Percentiles rank a stretch among this genome's conserved stretches.
These are phyloP conservation scores for Pectinophora gossypiella DNA, from an alignment of 1,140 invertebrate genomes.

Conservation along the genomic window DNA sequence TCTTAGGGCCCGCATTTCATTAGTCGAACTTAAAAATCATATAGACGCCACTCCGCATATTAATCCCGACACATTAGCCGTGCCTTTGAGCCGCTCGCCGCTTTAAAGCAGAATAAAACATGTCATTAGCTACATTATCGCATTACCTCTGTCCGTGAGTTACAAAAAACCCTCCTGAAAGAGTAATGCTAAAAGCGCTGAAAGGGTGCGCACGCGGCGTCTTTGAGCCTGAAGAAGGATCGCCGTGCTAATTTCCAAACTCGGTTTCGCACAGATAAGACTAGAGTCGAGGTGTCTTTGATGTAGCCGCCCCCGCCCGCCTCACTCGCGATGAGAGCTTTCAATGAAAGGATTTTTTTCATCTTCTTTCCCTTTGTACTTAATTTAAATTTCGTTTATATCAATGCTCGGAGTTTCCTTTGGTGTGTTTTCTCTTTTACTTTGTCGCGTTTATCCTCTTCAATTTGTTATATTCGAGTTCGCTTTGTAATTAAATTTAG, in stretches of 20 bases:
- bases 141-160: not conserved
- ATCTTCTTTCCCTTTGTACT: constrained; percentile 73
- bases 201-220: constrained; percentile 61
- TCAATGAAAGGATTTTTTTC: constrained; percentile 75
- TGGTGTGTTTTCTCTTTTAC: constrained; percentile 72
- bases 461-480: constrained; percentile 71
- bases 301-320: constrained; percentile 64
- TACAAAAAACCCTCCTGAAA: not conserved
- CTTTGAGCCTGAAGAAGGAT: constrained; percentile 48
- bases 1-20: not conserved
- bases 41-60: not conserved
- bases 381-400: constrained; percentile 76
- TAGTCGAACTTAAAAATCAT: not conserved
- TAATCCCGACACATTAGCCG: not conserved
- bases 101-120: not conserved
- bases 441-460: constrained; percentile 73
- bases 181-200: constrained; percentile 36
- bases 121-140: not conserved
- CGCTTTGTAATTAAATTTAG: constrained; percentile 73
- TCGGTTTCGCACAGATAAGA: constrained; percentile 67
- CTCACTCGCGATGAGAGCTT: constrained; percentile 64
- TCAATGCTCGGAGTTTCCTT: constrained; percentile 71
- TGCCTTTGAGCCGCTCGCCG: not conserved
- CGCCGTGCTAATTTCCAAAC: constrained; percentile 69
- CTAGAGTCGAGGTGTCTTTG: constrained; percentile 64